Conservation (phyloP, 1,140 invertebrate genomes). For the Drosophila burlai region DNA sequence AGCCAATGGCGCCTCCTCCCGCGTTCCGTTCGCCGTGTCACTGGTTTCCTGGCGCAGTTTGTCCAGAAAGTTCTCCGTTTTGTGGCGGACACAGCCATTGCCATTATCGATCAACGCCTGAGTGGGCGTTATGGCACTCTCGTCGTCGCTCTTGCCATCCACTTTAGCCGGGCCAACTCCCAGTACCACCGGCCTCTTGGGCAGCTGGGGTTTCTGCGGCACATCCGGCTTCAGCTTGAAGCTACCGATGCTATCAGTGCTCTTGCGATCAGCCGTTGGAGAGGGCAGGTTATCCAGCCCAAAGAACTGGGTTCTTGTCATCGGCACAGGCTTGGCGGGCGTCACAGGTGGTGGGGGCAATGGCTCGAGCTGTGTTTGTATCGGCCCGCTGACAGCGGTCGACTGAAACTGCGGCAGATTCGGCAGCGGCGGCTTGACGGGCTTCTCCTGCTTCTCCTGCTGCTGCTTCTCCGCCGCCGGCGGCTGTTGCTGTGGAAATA, state of each 20-base stretch:
- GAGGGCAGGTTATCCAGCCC: conserved; percentile 78
- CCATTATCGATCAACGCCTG: conserved; percentile 64
- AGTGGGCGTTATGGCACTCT: conserved; percentile 62
- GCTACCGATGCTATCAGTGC: conserved; percentile 73
- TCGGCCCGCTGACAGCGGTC: conserved; percentile 24
- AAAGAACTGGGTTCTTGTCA: conserved; percentile 82
- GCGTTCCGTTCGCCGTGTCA: conserved; percentile 70
- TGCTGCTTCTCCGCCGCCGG: conserved; percentile 44
- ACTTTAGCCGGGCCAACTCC: conserved; percentile 35
- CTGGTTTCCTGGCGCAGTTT: conserved; percentile 69
- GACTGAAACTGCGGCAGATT: conserved; percentile 71
- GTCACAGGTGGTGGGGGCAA: conserved; percentile 60
- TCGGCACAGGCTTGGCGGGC: conserved; percentile 79
- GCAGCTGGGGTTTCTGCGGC: conserved; percentile 76
- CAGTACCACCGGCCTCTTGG: conserved; percentile 73
- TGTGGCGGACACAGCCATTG: conserved; percentile 63
- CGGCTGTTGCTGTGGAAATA: conserved; percentile 64
- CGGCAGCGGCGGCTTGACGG: conserved; percentile 75
- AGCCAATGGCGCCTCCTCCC: conserved; percentile 32
- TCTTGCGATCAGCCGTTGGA: conserved; percentile 78
- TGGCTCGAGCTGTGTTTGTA: conserved; percentile 58
- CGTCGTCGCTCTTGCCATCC: conserved; percentile 75
- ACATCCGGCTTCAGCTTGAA: conserved; percentile 80
- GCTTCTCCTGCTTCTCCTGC: conserved; percentile 77
- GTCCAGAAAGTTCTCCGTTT: conserved; percentile 75